phyloP scores from a whole-genome alignment of 2,797 vertebrate species.

The Aeoliscus strigatus region DNA sequence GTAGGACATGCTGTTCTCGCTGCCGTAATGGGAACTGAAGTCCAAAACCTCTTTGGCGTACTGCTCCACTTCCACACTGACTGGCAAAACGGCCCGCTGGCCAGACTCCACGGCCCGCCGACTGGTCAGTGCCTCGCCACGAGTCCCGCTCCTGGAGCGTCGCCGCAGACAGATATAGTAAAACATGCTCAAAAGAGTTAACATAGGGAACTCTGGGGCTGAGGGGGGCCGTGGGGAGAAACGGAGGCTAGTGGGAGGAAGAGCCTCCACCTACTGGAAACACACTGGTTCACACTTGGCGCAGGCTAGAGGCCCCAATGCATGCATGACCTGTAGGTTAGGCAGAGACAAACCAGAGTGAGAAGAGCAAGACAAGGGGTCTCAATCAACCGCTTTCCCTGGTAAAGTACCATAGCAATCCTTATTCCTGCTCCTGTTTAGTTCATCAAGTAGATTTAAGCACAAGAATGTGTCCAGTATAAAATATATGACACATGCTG shows the following conservation, averaged over 20 bases:
- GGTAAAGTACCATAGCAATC: too few relatives aligned
- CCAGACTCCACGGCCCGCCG: conserved; percentile 87
- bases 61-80: conserved; percentile 89
- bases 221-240: conserved; percentile 51
- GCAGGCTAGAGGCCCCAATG: conserved; percentile 56
- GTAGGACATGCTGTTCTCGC: conserved; percentile 98
- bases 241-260: conserved; percentile 44
- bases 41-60: conserved; percentile 96
- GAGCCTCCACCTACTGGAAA: conserved; percentile 55
- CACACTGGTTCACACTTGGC: conserved; percentile 54
- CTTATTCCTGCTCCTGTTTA: too few relatives aligned
- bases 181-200: conserved; percentile 99
- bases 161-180: conserved; percentile 99
- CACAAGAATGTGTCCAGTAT: too few relatives aligned
- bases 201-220: conserved; percentile 88
- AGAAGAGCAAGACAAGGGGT: conserved; percentile 31
- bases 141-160: conserved; percentile 90
- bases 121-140: conserved; percentile 89
- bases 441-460: too few relatives aligned
- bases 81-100: conserved; percentile 83
- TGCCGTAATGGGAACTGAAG: conserved; percentile 98
- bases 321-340: conserved; percentile 80
- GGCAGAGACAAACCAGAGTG: conserved; percentile 62
- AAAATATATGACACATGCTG: not conserved
- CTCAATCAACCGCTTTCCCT: too few relatives aligned